These are phyloP conservation scores for Callocephalon fimbriatum DNA, from an alignment of 2,113 vertebrate species.

Conservation along the genomic window DNA sequence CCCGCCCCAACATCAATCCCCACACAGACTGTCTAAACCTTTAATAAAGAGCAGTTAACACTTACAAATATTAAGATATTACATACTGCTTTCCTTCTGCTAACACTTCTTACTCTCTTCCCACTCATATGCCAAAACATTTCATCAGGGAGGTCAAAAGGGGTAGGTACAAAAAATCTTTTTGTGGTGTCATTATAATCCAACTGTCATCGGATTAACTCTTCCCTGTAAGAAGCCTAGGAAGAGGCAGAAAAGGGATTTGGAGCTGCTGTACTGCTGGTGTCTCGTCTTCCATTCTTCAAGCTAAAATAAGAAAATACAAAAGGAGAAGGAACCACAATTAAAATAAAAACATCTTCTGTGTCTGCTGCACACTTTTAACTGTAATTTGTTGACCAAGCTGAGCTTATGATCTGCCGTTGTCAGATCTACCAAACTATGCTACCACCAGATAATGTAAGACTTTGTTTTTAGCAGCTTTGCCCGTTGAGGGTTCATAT, in stretches of 20 bases:
- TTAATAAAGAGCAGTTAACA: background rate
- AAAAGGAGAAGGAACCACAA: background rate
- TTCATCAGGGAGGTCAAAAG: background rate
- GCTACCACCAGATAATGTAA: background rate
- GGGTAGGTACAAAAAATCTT: background rate
- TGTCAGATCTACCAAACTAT: background rate
- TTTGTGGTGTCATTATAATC: background rate
- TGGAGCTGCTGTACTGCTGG: background rate
- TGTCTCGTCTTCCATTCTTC: background rate
- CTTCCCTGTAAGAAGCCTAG: background rate
- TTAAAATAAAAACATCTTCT: background rate
- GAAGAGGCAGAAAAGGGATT: background rate
- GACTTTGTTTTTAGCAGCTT: background rate
- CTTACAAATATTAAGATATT: background rate
- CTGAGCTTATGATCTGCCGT: background rate
- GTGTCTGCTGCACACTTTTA: background rate
- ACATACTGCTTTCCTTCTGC: background rate
- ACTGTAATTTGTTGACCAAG: background rate
- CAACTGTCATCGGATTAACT: background rate
- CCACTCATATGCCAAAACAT: background rate
- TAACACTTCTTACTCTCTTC: background rate
- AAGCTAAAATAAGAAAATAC: background rate
- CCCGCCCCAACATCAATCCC: fast-evolving
- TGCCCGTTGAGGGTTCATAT: background rate
- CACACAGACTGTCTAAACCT: background rate